phyloP scores from a whole-genome alignment of 2,797 vertebrate species.

The Phrynocephalus forsythii region DNA sequence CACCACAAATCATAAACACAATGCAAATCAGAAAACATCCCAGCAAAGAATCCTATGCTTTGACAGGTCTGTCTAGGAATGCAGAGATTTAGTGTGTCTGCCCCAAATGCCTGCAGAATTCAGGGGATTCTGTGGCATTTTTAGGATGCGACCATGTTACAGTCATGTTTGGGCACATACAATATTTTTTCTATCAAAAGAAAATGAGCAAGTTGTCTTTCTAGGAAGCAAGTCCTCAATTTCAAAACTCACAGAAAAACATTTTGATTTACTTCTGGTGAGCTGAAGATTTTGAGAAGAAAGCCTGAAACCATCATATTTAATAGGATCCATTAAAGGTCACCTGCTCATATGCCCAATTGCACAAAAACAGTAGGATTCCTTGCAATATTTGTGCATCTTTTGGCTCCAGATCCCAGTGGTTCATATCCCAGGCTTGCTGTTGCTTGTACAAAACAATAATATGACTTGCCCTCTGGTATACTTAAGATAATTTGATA shows the following conservation, averaged over 20 bases:
- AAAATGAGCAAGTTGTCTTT: too few relatives aligned
- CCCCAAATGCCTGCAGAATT: neutral
- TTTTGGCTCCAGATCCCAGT: too few relatives aligned
- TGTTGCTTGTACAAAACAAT: neutral
- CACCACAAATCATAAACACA: neutral
- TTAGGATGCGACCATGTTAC: neutral
- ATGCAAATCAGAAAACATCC: neutral
- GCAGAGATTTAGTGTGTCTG: neutral
- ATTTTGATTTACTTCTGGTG: neutral
- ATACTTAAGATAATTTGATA: neutral
- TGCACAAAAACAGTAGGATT: too few relatives aligned
- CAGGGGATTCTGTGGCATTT: neutral
- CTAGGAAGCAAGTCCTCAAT: too few relatives aligned
- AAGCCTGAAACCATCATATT: neutral
- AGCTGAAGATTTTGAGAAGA: neutral
- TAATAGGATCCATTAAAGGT: too few relatives aligned
- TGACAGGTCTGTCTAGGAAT: neutral
- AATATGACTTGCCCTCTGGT: neutral
- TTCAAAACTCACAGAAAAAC: neutral
- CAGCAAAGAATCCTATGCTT: neutral
- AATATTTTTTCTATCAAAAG: too few relatives aligned
- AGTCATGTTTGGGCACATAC: too few relatives aligned
- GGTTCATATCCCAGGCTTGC: neutral
- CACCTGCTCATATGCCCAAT: too few relatives aligned
- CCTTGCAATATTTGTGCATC: too few relatives aligned